Base-by-base conservation (phyloP, 2,888 invertebrate genomes). In the Drosophila mercatorum region DNA sequence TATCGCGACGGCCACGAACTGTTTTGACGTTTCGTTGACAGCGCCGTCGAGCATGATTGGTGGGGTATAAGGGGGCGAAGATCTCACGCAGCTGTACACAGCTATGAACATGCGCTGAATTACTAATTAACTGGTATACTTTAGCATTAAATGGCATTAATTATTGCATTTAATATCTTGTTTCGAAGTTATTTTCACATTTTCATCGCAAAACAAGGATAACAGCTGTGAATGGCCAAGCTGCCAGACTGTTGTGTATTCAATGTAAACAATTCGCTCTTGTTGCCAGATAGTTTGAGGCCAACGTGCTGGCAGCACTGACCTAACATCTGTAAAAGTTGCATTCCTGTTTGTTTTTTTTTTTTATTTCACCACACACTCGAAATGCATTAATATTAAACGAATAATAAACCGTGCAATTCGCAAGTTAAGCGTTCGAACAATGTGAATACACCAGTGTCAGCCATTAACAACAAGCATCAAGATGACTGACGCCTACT, bases 401-500 rank as follows among this genome's bases (percentile, higher is more conserved):
- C 34, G 40, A 57, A 40, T 8, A 62, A 14, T 44, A 52, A 46
- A 17, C 10, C 14, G 26, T 44, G 7, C 38, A 40, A 31, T n/a
- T 61, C 14, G 17, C 38, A 22, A n/a, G 12, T 34, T 22, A 38
- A 65, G 17, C 12, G 44, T 57, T 49, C 64, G 34, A 46, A 43
- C 56, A 47, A 75, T 70, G 80, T 75, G 46, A 75, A 65, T 38
- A 60, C 3, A 8, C 8, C 6, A 58, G 49, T 34, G 28, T 52
- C 38, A 22, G 22, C 6, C 14, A 34, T 7, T 1, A 47, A 22
- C 14, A 62, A 53, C 8, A 47, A 73, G 8, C 46, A 55, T 14
- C 46, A 84, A 73, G 63, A 92, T 90, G 90, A 82, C 86, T 67
- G 92, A 92, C 81, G 86, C 90, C 57, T 94, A 94, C 81, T 91